Conservation (phyloP, 1,140 invertebrate species). For the Metaphire vulgaris region DNA sequence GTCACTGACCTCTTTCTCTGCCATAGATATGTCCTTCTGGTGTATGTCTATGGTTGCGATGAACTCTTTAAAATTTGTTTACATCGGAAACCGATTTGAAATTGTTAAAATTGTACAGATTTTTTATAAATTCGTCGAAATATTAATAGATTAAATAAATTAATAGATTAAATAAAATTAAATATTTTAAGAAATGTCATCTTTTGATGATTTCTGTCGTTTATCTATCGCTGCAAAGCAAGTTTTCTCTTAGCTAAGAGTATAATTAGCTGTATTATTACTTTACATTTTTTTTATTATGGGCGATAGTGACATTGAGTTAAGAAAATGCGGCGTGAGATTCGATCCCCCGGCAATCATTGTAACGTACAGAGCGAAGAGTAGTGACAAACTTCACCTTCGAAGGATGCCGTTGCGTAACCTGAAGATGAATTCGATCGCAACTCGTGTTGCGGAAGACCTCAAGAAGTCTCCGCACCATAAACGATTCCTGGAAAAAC, state of each 20-base stretch:
- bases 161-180: no score
- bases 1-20: no score
- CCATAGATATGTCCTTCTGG: no score
- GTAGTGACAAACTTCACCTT: constrained; percentile 39
- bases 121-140: no score
- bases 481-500: constrained; percentile 37
- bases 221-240: background rate
- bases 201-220: no score
- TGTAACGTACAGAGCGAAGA: constrained; percentile 40
- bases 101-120: no score
- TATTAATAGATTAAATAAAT: no score
- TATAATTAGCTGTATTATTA: background rate
- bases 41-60: no score
- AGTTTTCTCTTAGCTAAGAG: background rate
- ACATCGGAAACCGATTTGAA: no score
- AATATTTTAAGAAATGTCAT: no score
- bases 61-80: no score
- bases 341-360: constrained; percentile 50
- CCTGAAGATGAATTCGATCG: constrained; percentile 42
- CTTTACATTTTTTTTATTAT: background rate
- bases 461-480: constrained; percentile 39
- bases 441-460: constrained; percentile 38
- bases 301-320: constrained; percentile 11
- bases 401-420: constrained; percentile 50
- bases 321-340: constrained; percentile 47